A percentile compares a stretch with the other conserved stretches of the same genome.
Evolutionary conservation across 2,888 invertebrate species (phyloP).

Genomic region (Diplazon laetatorius): DNA sequence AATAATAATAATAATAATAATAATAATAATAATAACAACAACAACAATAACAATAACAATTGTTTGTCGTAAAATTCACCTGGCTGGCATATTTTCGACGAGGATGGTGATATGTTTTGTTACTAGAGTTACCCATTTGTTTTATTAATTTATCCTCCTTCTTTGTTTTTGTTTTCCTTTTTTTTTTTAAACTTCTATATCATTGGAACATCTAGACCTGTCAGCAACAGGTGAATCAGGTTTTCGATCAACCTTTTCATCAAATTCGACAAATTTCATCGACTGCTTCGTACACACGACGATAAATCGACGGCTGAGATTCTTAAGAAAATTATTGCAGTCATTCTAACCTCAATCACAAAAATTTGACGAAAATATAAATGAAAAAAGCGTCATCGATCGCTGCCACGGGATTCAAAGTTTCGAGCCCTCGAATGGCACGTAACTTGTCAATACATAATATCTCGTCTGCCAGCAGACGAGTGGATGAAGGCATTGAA

Average conservation of each 20-base stretch:
- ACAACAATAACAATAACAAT: background rate
- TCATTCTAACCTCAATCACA: background rate
- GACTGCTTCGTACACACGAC: background rate
- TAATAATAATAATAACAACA: conserved; percentile 3
- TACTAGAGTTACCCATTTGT: conserved; percentile 78
- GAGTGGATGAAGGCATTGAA: background rate
- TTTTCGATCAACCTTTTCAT: background rate
- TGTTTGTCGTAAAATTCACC: conserved; percentile 66
- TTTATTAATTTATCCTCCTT: too few relatives aligned
- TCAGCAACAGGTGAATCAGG: conserved; percentile 25
- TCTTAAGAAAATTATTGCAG: background rate
- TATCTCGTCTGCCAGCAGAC: conserved; percentile 1
- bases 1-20: conserved; percentile 20
- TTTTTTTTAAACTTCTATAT: background rate
- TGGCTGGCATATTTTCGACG: conserved; percentile 77
- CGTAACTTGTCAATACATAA: background rate
- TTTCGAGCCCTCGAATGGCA: conserved; percentile 1
- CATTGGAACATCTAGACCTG: background rate
- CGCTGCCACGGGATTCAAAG: background rate
- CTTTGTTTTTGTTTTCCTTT: background rate
- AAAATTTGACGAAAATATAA: background rate
- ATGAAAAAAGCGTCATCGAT: background rate
- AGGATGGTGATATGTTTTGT: conserved; percentile 72
- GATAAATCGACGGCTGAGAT: background rate
- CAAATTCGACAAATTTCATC: background rate